Evolutionary conservation across 2,797 vertebrate species (phyloP).

Genomic region (Danio aesculapii): DNA sequence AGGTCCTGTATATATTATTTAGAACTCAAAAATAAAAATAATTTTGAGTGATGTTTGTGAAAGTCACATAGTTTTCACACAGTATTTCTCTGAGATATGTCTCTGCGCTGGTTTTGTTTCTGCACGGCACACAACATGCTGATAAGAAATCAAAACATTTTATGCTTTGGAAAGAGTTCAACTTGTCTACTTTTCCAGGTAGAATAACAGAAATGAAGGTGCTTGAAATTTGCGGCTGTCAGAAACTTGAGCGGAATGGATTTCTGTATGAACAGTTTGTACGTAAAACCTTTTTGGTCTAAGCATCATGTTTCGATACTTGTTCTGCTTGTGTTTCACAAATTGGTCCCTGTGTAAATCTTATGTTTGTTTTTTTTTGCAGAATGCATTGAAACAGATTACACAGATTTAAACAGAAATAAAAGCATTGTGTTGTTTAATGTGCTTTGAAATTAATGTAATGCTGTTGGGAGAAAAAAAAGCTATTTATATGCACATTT

Average conservation of each 20-base stretch:
- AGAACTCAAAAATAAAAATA: too few species aligned
- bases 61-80: background rate
- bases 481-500: too few species aligned
- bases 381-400: background rate
- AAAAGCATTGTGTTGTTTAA: background rate
- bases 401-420: too few species aligned
- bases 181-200: slow-evolving; percentile 1
- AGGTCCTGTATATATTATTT: too few species aligned
- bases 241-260: background rate
- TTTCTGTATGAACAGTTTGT: background rate
- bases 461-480: too few species aligned
- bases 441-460: too few species aligned
- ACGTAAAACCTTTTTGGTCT: background rate
- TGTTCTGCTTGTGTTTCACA: background rate
- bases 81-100: background rate
- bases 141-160: slow-evolving; percentile 25
- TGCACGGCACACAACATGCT: background rate
- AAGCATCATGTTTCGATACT: background rate
- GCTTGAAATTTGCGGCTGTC: background rate
- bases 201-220: slow-evolving; percentile 14
- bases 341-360: background rate
- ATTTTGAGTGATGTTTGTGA: too few species aligned
- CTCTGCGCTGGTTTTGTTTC: background rate
- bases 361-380: background rate
- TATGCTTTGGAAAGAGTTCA: slow-evolving; percentile 19